Evolutionary conservation across 2,113 vertebrate genomes (phyloP).

Genomic region (Syngnathus typhle): DNA sequence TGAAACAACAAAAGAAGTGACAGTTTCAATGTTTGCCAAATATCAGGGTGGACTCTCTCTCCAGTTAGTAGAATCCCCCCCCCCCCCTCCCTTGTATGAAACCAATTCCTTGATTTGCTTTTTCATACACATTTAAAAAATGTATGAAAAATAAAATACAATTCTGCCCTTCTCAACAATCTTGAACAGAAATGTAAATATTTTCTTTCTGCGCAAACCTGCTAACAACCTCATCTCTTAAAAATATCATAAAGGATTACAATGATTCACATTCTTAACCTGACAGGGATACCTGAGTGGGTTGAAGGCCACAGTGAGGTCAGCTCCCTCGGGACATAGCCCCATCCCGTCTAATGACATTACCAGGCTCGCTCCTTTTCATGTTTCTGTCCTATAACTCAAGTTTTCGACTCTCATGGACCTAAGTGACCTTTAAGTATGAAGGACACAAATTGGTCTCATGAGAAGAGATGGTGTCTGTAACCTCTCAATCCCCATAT

Average conservation of each 20-base stretch:
- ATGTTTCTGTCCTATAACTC: conserved; percentile 42
- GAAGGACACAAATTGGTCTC: conserved; percentile 17
- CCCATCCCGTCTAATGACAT: conserved; percentile 32
- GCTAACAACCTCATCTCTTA: too few species aligned
- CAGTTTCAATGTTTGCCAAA: not conserved
- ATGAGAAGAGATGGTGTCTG: conserved; percentile 1
- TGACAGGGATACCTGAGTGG: not conserved
- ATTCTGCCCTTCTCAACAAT: not conserved
- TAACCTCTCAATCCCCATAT: conserved; percentile 9
- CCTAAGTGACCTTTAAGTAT: conserved; percentile 2
- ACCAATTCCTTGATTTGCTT: too few species aligned
- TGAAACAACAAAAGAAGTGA: not conserved
- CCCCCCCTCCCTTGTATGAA: not conserved
- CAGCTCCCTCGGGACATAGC: conserved; percentile 19
- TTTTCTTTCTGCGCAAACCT: not conserved
- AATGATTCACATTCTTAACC: too few species aligned
- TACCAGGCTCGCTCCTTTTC: conserved; percentile 34
- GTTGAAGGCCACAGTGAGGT: not conserved
- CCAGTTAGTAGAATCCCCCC: not conserved
- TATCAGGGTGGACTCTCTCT: not conserved
- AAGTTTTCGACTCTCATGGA: conserved; percentile 21
- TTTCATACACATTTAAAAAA: too few species aligned
- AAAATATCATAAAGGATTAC: too few species aligned
- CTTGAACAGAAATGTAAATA: not conserved
- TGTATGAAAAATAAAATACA: too few species aligned